Evolutionary conservation across 2,797 vertebrate species (phyloP), one percentile per base, ranked within the genome.

Genomic region (Myotis findleyi): DNA sequence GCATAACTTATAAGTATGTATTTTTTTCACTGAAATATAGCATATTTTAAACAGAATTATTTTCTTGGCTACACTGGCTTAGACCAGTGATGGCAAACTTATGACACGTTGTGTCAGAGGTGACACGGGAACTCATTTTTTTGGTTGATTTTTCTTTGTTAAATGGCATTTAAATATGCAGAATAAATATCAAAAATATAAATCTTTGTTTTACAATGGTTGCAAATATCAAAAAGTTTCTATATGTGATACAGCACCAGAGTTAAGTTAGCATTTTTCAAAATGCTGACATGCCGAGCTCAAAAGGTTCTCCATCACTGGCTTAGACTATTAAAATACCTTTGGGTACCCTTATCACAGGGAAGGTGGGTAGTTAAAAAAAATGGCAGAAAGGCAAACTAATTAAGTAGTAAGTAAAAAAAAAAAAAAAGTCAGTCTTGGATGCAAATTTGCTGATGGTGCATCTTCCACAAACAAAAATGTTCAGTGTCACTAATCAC

Each of bases 11-110:
- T 59, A 57, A 89, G 14, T 5, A 81, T 23, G 16, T 64, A 25
- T 73, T 69, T 80, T 80, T 75, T 91, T 41, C 51, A 95, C 59
- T 87, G 44, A 79, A 92, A 87, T 38, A 0, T 66, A 38, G 23
- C 79, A 75, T 49, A 85, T 96, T 90, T 76, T 77, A 89, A 92
- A 79, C 6, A 69, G 17, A 87, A 92, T 41, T 38, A 87, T n/a
- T 75, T 93, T 96, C 6, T 47, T 92, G 38, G 30, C 87, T 82
- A 57, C 41, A 77, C 77, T 91, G 41, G 41, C 41, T 44, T 44
- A 44, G 41, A 44, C 9, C 8, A 44, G 9, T 44, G 41, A 44
- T 44, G 2, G 41, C 41, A 2, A 44, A 44, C 41, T 7, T 44
- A 44, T 44, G 9, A 44, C 41, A 44, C 6, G 41, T 2, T 2